These are phyloP conservation scores for Stegophylla sp. DNA, from an alignment of 2,888 invertebrate species.

Conservation along the genomic window DNA sequence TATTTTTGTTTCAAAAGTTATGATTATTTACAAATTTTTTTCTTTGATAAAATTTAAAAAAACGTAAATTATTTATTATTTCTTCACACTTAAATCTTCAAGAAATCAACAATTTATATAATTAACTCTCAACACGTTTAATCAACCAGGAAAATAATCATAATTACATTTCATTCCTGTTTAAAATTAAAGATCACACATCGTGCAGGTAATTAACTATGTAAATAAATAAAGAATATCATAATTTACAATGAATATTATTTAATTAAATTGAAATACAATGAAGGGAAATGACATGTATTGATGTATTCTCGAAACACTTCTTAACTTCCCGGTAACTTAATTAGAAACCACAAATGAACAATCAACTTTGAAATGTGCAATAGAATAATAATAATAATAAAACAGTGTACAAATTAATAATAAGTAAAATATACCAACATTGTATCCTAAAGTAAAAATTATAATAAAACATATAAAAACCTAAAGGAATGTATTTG, in stretches of 20 bases:
- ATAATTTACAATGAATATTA: not conserved
- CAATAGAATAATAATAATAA: conserved; percentile 19
- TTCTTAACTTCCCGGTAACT: conserved; percentile 47
- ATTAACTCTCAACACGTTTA: conserved; percentile 1
- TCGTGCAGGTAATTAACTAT: not conserved
- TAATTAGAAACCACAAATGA: conserved; percentile 39
- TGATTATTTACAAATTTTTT: not conserved
- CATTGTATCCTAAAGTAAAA: conserved; percentile 21
- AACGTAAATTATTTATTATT: not conserved
- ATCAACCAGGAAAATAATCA: not conserved
- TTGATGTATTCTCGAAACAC: conserved; percentile 27
- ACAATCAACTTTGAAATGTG: conserved; percentile 44
- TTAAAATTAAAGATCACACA: not conserved
- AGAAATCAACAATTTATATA: not conserved
- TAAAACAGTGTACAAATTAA: conserved; percentile 29
- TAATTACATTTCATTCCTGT: no score
- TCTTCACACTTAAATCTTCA: not conserved
- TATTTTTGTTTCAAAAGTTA: not conserved
- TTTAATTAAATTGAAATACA: conserved; percentile 5
- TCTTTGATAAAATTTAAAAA: not conserved
- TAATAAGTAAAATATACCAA: conserved; percentile 21
- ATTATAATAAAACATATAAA: conserved; percentile 18
- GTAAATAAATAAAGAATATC: not conserved
- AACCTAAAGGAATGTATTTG: conserved; percentile 33
- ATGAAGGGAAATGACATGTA: not conserved